These are phyloP conservation scores for Proales similis DNA, from an alignment of 1,140 invertebrate species.

Conservation along the genomic window DNA sequence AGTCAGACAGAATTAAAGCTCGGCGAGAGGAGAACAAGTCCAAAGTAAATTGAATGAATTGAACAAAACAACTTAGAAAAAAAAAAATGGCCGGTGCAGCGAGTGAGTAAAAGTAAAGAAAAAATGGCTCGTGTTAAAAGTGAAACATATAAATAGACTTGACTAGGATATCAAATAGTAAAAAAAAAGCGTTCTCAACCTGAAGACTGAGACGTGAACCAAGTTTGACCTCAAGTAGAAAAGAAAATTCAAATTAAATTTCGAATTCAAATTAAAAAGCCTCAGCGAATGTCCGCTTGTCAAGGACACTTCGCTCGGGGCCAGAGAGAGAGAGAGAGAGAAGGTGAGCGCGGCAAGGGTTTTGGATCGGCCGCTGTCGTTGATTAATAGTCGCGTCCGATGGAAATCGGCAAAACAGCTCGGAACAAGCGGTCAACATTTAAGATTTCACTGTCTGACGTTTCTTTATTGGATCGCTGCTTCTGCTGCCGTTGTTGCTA, in stretches of 20 bases:
- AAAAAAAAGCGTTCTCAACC: constrained; percentile 25
- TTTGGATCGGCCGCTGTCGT: constrained; percentile 15
- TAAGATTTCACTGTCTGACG: too few species aligned
- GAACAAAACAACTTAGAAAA: neutral
- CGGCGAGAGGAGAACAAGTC: too few species aligned
- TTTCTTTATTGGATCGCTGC: too few species aligned
- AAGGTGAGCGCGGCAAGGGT: neutral
- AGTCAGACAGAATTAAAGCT: too few species aligned
- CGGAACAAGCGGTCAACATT: too few species aligned
- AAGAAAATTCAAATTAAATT: constrained; percentile 15
- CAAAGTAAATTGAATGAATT: neutral
- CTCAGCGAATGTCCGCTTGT: too few species aligned
- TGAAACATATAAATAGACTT: too few species aligned
- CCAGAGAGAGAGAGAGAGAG: neutral
- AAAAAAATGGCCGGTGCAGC: neutral
- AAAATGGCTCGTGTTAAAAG: too few species aligned
- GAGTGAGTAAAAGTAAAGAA: neutral
- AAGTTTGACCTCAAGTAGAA: constrained; percentile 37
- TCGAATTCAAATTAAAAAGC: neutral
- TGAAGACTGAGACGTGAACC: constrained; percentile 36
- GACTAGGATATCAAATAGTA: too few species aligned
- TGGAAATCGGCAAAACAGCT: too few species aligned
- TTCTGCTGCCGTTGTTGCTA: too few species aligned
- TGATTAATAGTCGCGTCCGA: neutral
- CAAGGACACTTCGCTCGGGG: too few species aligned